Evolutionary conservation across 2,888 invertebrate species (phyloP), one percentile per base, ranked within the genome.

Genomic region (Physocephala rufipes): DNA sequence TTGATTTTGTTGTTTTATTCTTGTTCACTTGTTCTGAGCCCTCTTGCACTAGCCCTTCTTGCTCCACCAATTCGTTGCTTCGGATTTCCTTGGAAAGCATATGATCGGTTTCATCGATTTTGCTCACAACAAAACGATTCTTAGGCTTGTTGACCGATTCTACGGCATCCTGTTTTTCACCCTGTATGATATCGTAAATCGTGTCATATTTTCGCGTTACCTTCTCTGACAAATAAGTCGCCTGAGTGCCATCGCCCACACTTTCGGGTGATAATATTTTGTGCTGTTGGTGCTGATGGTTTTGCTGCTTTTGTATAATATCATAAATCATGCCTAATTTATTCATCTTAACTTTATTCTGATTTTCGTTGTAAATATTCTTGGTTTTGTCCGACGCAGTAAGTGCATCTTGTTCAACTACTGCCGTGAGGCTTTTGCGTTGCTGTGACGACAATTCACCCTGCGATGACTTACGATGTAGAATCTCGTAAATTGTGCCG

Each of bases 401-500:
- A 28, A 62, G 24, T 16, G 30, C 7, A n/a, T 67, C 61, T 43
- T 58, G 45, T 19, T 86, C 86, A 15, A 86, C 79, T 51, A 85
- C 82, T 2, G 85, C 82, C 53, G 82, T 78, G 0, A 85, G 77
- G 71, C 84, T 84, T 73, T 85, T 86, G 12, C 85, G 81, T 70
- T 86, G 85, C 75, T 85, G 84, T 30, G 80, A 72, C 30, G 84
- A 82, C 55, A 77, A 74, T 62, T 53, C 58, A 69, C 26, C 45
- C 49, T 83, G 83, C 2, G 83, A 80, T 5, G 83, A 80, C 73
- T 86, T 86, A 45, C 86, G 83, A 76, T 87, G 86, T 51, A 86
- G 72, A 75, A 86, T 86, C 76, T 86, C 86, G 75, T 86, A 86
- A 68, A 86, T 86, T 63, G 86, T 86, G 70, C 86, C 86, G 73